Conservation (phyloP, 2,113 vertebrate species). For the Scatophagus argus region DNA sequence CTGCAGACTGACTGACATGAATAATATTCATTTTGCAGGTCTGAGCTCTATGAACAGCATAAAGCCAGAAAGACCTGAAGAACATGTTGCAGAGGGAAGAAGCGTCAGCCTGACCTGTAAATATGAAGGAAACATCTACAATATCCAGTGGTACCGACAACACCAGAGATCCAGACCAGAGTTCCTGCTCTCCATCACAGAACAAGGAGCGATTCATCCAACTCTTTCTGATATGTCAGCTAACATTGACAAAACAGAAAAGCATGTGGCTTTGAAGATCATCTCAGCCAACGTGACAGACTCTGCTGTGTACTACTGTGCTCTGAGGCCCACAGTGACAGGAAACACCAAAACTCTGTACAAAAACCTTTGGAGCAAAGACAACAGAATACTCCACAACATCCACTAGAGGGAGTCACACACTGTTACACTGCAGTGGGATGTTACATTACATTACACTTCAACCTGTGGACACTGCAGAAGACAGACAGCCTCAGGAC, state of each 20-base stretch:
- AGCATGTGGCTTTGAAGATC: neutral
- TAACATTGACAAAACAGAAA: constrained; percentile 4
- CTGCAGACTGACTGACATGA: constrained; percentile 17
- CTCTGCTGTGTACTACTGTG: neutral
- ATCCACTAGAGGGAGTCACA: no score
- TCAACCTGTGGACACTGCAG: no score
- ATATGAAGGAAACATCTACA: neutral
- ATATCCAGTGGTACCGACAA: constrained; percentile 40
- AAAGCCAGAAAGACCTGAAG: constrained; percentile 20
- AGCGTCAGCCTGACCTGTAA: constrained; percentile 44
- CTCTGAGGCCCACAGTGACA: neutral
- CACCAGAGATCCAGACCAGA: constrained; percentile 30
- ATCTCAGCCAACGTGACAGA: neutral
- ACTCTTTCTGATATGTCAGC: neutral
- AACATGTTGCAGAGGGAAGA: constrained; percentile 34
- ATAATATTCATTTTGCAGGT: constrained; percentile 33
- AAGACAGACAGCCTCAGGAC: no score
- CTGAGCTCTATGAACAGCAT: constrained; percentile 30
- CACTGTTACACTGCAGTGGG: no score
- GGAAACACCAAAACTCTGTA: neutral
- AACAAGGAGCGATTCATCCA: neutral
- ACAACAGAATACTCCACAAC: no score
- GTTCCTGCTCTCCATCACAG: constrained; percentile 44
- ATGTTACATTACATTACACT: no score
- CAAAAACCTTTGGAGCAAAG: neutral